phyloP scores from a whole-genome alignment of 2,888 invertebrate genomes.

The Yponomeuta plumbellus region DNA sequence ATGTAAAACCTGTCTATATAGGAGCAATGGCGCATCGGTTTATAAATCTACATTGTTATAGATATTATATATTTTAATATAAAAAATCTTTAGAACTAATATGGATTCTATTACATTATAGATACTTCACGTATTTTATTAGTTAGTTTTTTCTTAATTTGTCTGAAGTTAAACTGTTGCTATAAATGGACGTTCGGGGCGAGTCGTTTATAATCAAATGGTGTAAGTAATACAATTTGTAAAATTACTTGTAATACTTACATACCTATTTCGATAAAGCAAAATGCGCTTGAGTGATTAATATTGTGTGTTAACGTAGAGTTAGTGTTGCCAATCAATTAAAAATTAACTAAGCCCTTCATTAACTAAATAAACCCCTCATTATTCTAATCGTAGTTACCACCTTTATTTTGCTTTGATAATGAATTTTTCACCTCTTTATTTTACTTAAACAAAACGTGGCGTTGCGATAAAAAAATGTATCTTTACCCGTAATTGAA shows the following conservation, averaged over 20 bases:
- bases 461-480: no score
- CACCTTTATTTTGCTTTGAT: no score
- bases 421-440: no score
- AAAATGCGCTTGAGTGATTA: slow-evolving; percentile 37
- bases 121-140: no score
- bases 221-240: background rate
- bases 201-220: no score
- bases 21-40: slow-evolving; percentile 40
- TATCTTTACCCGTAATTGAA: background rate
- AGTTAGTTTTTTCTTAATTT: no score
- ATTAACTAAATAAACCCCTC: no score
- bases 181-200: no score
- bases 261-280: slow-evolving; percentile 27
- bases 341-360: background rate
- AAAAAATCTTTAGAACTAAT: background rate
- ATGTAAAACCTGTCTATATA: slow-evolving; percentile 34
- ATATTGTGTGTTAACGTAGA: background rate
- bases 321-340: background rate
- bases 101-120: no score
- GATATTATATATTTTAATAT: slow-evolving; percentile 6
- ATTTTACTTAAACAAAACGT: no score
- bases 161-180: no score
- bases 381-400: no score
- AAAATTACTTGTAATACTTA: background rate
- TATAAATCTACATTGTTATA: slow-evolving; percentile 22